Base-by-base conservation (phyloP, 2,113 vertebrate genomes). In the Euleptes europaea region DNA sequence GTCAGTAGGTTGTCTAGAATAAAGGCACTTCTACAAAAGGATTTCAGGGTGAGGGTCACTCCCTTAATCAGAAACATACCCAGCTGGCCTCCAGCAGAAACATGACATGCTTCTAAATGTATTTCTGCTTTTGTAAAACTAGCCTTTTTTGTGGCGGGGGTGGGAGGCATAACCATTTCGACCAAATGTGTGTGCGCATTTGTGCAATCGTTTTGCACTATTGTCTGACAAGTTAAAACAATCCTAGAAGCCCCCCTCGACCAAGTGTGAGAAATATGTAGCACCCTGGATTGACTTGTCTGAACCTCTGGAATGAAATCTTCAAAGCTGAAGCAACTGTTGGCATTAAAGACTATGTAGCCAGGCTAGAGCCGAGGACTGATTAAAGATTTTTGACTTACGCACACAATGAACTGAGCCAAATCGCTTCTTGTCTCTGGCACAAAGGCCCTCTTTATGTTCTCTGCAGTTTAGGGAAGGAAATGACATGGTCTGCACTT, bases 1-100 rank as follows among this genome's bases (percentile, higher is more conserved):
- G 96, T 94, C 96, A 92, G 95, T 95, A 67, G 95, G 95, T 94
- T 96, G 96, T 96, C 94, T 94, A 93, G 94, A 93, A 96, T 93
- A 96, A 96, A 96, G 92, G 91, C 94, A 92, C 93, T 91, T 95
- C 96, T 97, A 97, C 97, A 97, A 96, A 97, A 96, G 86, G 94
- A 94, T 95, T 95, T 93, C 90, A 89, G 96, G 96, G 95, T 95
- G 92, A 96, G 95, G 97, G 97, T 97, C 97, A 97, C 83, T 88
- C 65, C 81, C 82, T 87, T 97, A 97, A 97, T 97, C 94, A 96
- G 96, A 97, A 97, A 95, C 97, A 97, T 90, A 93, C 93, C 90
- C 60, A 88, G 90, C 90, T 94, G 94, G 95, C 95, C 96, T 95
- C 93, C 90, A 96, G 95, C 94, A 63, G 87, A 95, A 90, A 93